Evolutionary conservation across 2,888 invertebrate genomes (phyloP), one percentile per base, ranked within the genome.

Genomic region (Drosophila anomalata): DNA sequence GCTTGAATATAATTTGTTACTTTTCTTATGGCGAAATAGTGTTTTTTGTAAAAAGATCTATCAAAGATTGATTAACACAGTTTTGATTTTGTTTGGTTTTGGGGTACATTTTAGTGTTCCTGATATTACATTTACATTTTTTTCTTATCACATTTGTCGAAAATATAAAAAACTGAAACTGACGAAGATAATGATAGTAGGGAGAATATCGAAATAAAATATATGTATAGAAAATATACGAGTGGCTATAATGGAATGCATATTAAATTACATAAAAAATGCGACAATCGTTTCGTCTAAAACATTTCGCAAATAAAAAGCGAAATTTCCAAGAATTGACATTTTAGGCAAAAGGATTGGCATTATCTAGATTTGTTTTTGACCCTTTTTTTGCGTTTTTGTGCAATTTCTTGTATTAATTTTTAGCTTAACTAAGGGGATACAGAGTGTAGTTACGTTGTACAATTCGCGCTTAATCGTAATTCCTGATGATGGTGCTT

Each of bases 381-480:
- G 55, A 48, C 41, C 14, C 63, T 69, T 63, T 52, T 55, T 73
- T 39, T 61, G 55, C 24, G 44, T 57, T 67, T 63, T 47, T 57
- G 55, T 61, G 33, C 39, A 56, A 51, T 69, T 53, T 66, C 39
- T 52, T 66, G 31, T 56, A 42, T 62, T 71, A 52, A 51, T 79
- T 78, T 33, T 83, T 73, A 71, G 74, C 78, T 78, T 88, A 80
- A 78, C 77, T 79, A 88, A 89, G 90, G 90, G 90, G 90, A 90
- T 90, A 90, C 90, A 88, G 87, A 90, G 90, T 90, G 90, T 89
- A 90, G 90, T 90, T 90, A 90, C 90, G 83, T 87, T 77, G 79
- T 78, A 62, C 47, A 80, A 79, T 82, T 76, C 82, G 50, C 69
- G 68, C 57, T 67, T 67, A 68, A 41, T 65, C 36, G 50, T 63